Percentiles rank a stretch among this genome's conserved stretches.
phyloP scores from a whole-genome alignment of 2,888 invertebrate genomes.

The Dasypolia templi region DNA sequence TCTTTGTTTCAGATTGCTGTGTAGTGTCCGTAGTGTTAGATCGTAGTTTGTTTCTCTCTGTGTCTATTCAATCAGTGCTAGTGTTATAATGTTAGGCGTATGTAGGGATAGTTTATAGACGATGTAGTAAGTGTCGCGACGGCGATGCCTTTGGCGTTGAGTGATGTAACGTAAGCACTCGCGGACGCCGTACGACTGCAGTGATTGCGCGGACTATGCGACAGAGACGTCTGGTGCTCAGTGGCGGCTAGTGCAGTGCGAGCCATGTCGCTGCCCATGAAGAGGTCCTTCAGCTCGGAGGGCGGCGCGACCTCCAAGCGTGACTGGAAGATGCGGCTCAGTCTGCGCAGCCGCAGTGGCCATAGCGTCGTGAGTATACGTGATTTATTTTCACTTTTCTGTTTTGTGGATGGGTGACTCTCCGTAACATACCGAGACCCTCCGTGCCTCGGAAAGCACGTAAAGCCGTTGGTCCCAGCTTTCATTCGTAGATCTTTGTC shows the following conservation, averaged over 20 bases:
- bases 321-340: slow-evolving; percentile 94
- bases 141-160: slow-evolving; percentile 37
- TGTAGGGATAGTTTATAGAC: slow-evolving; percentile 38
- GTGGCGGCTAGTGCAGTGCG: slow-evolving; percentile 60
- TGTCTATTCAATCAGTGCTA: slow-evolving; percentile 56
- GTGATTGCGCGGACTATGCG: slow-evolving; percentile 66
- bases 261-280: slow-evolving; percentile 89
- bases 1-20: slow-evolving; percentile 66
- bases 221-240: slow-evolving; percentile 74
- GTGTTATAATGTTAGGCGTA: slow-evolving; percentile 50
- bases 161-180: slow-evolving; percentile 39
- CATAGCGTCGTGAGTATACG: slow-evolving; percentile 89
- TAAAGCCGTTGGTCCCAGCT: neutral
- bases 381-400: neutral
- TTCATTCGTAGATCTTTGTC: neutral
- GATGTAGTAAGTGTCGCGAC: slow-evolving; percentile 27
- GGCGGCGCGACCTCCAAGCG: slow-evolving; percentile 89
- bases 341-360: slow-evolving; percentile 93
- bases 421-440: neutral
- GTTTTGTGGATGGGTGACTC: neutral
- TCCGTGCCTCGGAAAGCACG: neutral
- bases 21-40: slow-evolving; percentile 55
- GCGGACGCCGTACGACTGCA: slow-evolving; percentile 24
- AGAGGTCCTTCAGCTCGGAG: slow-evolving; percentile 92
- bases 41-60: slow-evolving; percentile 44